These are phyloP conservation scores for Rhea pennata DNA, from an alignment of 2,113 vertebrate species.

Conservation along the genomic window DNA sequence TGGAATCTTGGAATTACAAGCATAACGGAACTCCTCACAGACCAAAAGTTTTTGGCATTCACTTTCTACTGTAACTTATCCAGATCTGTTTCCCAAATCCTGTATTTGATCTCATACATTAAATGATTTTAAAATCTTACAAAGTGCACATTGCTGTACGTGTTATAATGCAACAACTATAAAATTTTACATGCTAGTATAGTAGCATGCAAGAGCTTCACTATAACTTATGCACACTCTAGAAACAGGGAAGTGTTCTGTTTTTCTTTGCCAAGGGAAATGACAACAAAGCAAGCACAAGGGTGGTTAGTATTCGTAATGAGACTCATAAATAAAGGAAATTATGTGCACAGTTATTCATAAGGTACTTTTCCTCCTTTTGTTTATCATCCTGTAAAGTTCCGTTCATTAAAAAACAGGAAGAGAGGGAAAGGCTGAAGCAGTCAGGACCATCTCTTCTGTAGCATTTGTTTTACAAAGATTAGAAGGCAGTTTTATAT, in stretches of 20 bases:
- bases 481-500: background rate
- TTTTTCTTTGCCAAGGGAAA: constrained; percentile 48
- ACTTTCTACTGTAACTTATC: background rate
- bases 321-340: constrained; percentile 71
- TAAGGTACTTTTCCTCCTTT: constrained; percentile 73
- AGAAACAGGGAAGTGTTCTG: constrained; percentile 43
- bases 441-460: background rate
- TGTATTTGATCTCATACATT: background rate
- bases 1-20: constrained; percentile 27
- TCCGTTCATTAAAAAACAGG: constrained; percentile 71
- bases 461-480: background rate
- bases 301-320: constrained; percentile 44
- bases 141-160: background rate
- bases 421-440: constrained; percentile 59
- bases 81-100: background rate
- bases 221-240: background rate
- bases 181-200: background rate
- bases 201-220: background rate
- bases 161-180: background rate
- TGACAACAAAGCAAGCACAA: constrained; percentile 48
- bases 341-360: constrained; percentile 62
- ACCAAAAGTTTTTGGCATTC: background rate
- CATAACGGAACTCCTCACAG: background rate
- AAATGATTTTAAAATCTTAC: background rate
- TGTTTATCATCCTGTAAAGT: constrained; percentile 69